Base-by-base conservation (phyloP, 2,797 vertebrate genomes). In the Acrossocheilus fasciatus region DNA sequence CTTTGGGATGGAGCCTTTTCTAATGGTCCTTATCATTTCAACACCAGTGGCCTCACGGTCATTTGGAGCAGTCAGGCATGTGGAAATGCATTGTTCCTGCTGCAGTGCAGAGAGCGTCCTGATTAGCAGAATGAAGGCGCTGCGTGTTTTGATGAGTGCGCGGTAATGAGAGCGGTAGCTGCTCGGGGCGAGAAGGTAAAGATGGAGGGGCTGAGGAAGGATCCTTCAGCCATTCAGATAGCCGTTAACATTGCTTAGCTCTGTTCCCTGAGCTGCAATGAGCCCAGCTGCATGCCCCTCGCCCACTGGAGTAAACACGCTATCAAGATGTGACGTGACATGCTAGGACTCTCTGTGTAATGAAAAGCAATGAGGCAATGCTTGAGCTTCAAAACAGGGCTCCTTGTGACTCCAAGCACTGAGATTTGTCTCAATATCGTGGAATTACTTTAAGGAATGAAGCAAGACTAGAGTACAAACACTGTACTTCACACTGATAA, bases 281-380 rank as follows among this genome's bases (percentile, higher is more conserved):
- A 80, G 57, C 54, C 77, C 43, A 20, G 64, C 50, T 43, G 36
- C 17, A 43, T 15, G 36, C 76, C 36, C 82, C 15, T 1, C 15
- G 47, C 73, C 50, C 81, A 88, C 87, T 89, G 88, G 88, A 89
- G 90, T 93, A 92, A 92, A 89, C 89, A 81, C 75, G 78, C 91
- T 86, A 89, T 88, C 90, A 83, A 91, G 92, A 92, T 92, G 84
- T 84, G 89, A 91, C 87, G 82, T 93, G 92, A 92, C 88, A 90
- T 90, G 75, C 50, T 50, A 84, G 85, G 74, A 90, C 54, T 90
- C 84, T 75, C 50, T 70, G 81, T 88, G 90, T 93, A 89, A 91
- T 88, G 89, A 89, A 90, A 93, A 89, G 86, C 74, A 72, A 91
- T 89, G 83, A 89, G 68, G 54, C 72, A 77, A 89, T 88, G 85